phyloP scores from a whole-genome alignment of 1,140 invertebrate genomes.

The Drosophila nasuta region DNA sequence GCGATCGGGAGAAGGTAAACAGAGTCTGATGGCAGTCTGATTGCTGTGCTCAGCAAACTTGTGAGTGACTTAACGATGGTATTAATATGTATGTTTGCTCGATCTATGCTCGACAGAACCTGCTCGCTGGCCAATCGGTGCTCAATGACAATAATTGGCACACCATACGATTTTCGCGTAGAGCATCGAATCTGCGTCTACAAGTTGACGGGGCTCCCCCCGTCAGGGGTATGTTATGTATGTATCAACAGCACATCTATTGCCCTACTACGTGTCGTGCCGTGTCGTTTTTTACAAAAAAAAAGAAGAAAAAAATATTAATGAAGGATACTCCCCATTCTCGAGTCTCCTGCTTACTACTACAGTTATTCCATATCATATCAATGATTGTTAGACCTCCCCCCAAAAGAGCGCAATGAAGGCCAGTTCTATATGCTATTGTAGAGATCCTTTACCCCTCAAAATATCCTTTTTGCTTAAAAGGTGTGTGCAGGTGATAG shows the following conservation, averaged over 20 bases:
- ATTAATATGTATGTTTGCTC: slow-evolving; percentile 6
- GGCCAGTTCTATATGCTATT: slow-evolving; percentile 14
- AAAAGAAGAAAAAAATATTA: background rate
- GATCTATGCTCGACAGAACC: slow-evolving; percentile 86
- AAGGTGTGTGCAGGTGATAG: slow-evolving; percentile 48
- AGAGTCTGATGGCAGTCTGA: background rate
- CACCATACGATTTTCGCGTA: slow-evolving; percentile 93
- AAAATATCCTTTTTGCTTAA: background rate
- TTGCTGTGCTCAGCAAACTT: no score
- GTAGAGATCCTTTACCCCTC: slow-evolving; percentile 5
- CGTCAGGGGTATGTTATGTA: slow-evolving; percentile 92
- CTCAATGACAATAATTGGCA: slow-evolving; percentile 98
- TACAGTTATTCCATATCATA: slow-evolving; percentile 5
- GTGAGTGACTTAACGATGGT: no score
- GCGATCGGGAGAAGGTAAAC: slow-evolving; percentile 93
- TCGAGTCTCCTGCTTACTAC: slow-evolving; percentile 37
- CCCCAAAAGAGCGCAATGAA: slow-evolving; percentile 8
- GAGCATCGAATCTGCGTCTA: slow-evolving; percentile 92
- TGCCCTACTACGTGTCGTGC: slow-evolving; percentile 85
- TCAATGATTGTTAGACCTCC: slow-evolving; percentile 27
- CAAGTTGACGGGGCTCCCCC: slow-evolving; percentile 93
- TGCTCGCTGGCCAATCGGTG: slow-evolving; percentile 92
- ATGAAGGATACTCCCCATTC: slow-evolving; percentile 44
- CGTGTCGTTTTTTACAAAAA: slow-evolving; percentile 83
- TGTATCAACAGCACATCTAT: slow-evolving; percentile 88